Base-by-base conservation (phyloP, 2,888 invertebrate species). In the Hololepta plana region DNA sequence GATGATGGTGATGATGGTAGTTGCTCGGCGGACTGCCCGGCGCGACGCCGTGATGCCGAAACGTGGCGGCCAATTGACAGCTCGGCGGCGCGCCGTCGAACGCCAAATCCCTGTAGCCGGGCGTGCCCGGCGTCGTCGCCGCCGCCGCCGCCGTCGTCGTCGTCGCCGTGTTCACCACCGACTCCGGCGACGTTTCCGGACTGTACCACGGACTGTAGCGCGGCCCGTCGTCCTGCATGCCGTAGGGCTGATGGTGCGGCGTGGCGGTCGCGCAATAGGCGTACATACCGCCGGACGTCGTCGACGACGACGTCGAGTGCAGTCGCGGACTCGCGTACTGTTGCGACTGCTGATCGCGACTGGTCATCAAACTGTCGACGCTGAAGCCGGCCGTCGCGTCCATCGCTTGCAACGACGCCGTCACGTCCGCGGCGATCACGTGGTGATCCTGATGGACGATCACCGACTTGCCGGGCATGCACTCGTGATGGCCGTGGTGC, bases 331-430 rank as follows among this genome's bases (percentile, higher is more conserved):
- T 49, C 9, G 43, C 31, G 29, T 54, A 53, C 6, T 10, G 8
- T 6, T 7, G 22, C 16, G 40, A 39, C 8, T 35, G 38, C 31
- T 53, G 53, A 14, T 53, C 61, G 12, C 59, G 45, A 10, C 38
- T 45, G 2, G 65, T 66, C 60, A 68, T 68, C 33, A 69, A 46
- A 27, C 64, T 64, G 41, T 69, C 69, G n/a, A 69, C 69, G 41
- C 61, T 66, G 42, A 69, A 69, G 3, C 60, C 59, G 4, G 62
- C 57, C 1, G 59, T 35, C 41, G 48, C 40, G 30, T 56, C 56
- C 46, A 56, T 51, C 1, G 50, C 52, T 35, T 54, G 53, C 3
- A 54, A 36, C 2, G 48, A 47, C 3, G 51, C 49, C 3, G 49
- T 44, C 13, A 53, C 50, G 27, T 53, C 6, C 17, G 17, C 53